phyloP scores from a whole-genome alignment of 2,113 vertebrate species.

The Solenodon paradoxus region DNA sequence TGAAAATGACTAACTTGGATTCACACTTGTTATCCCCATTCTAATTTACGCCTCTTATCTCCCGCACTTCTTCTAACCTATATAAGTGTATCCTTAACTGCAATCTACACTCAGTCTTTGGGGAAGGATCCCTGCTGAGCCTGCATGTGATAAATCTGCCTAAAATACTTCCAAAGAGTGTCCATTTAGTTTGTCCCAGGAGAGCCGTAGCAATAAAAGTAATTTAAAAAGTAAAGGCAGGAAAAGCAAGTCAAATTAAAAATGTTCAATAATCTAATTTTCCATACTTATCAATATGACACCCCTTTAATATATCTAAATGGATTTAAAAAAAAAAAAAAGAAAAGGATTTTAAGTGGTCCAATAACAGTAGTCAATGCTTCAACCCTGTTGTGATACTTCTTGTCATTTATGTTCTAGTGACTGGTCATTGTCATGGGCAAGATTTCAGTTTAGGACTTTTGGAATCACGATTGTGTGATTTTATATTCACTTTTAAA shows the following conservation, averaged over 20 bases:
- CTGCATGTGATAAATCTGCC: too few species aligned
- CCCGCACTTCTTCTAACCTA: too few species aligned
- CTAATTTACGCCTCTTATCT: too few species aligned
- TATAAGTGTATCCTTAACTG: too few species aligned
- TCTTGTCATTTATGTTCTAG: too few species aligned
- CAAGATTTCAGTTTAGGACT: background rate
- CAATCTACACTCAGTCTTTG: too few species aligned
- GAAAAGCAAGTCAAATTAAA: background rate
- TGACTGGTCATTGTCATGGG: background rate
- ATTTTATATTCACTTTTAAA: background rate
- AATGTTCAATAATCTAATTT: background rate
- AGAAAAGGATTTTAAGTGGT: background rate
- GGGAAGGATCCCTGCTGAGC: too few species aligned
- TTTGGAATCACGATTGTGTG: background rate
- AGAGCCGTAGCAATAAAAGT: too few species aligned
- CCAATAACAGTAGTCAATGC: background rate
- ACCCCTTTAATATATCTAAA: background rate
- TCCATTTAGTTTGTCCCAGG: too few species aligned
- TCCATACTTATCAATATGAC: background rate
- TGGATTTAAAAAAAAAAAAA: background rate
- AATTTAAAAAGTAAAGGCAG: background rate
- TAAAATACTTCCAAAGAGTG: too few species aligned
- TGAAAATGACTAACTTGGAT: too few species aligned
- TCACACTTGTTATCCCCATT: too few species aligned
- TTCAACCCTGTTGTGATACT: background rate